Evolutionary conservation across 2,113 vertebrate species (phyloP), one percentile per base, ranked within the genome.

Genomic region (Lycaon pictus): DNA sequence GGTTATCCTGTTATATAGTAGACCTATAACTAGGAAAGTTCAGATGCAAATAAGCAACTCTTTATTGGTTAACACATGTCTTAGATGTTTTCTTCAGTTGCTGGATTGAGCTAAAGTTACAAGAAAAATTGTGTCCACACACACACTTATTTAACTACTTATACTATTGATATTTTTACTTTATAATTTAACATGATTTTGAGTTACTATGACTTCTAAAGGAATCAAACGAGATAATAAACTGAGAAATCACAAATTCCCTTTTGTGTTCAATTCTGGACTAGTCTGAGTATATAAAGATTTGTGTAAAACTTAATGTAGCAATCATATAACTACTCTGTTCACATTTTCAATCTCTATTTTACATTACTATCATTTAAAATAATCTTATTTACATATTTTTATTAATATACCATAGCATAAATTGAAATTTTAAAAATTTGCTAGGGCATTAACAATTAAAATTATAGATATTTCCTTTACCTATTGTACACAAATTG

Each of bases 201-300:
- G 25, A 85, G 56, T 92, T 93, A 94, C 25, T 37, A 62, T 69
- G 19, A 90, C 15, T 80, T 80, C 20, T 90, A 85, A 77, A n/a
- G 79, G 35, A 91, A 95, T 90, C n/a, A 93, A 95, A 58, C 71
- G 51, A 95, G 29, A 79, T 71, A 93, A 93, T 55, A 71, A 85
- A 88, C 10, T 90, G 72, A 72, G 79, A 93, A 87, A 58, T 79
- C 13, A 93, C 83, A 11, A 20, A 27, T 83, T 96, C 27, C 23
- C 72, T 77, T 91, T 29, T 76, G 1, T 55, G 60, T 29, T 84
- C 76, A 90, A 37, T 81, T 56, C 16, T 74, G 12, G 10, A 80
- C 35, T 93, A 1, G 1, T 77, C 60, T 65, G 58, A 88, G 9
- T 63, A 55, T 63, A 72, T 51, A 72, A 96, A 95, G 15, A 84